Conservation (phyloP, 2,113 vertebrate genomes). For the Syrrhaptes paradoxus region DNA sequence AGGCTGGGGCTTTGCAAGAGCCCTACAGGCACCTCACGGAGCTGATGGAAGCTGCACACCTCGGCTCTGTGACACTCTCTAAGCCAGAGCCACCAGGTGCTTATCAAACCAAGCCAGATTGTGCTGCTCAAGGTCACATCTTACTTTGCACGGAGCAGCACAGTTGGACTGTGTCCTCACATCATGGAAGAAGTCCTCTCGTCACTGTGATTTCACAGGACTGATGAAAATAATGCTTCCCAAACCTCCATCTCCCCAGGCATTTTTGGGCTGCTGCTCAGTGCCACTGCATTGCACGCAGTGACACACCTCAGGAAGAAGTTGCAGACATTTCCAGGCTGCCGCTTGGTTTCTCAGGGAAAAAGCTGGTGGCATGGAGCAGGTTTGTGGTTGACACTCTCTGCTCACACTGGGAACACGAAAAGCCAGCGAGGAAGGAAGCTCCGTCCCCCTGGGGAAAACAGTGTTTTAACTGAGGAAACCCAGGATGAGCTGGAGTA, state of each 20-base stretch:
- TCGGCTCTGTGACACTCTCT: background rate
- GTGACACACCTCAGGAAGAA: background rate
- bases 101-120: background rate
- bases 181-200: background rate
- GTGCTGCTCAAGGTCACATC: background rate
- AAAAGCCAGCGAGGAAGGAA: background rate
- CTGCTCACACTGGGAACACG: background rate
- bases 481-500: background rate
- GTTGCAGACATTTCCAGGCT: background rate
- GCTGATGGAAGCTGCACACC: background rate
- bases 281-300: background rate
- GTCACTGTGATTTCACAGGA: background rate
- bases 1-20: background rate
- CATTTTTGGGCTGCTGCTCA: background rate
- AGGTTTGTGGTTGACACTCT: background rate
- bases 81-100: background rate
- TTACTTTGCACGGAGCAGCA: accelerated
- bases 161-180: background rate
- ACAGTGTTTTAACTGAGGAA: background rate
- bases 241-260: background rate
- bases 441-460: background rate
- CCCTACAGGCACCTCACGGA: background rate
- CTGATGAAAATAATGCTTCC: background rate
- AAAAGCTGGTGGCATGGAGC: background rate
- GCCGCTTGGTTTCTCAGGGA: background rate